These are phyloP conservation scores for Notarius quadriscutis DNA, from an alignment of 2,113 vertebrate species.

Conservation along the genomic window DNA sequence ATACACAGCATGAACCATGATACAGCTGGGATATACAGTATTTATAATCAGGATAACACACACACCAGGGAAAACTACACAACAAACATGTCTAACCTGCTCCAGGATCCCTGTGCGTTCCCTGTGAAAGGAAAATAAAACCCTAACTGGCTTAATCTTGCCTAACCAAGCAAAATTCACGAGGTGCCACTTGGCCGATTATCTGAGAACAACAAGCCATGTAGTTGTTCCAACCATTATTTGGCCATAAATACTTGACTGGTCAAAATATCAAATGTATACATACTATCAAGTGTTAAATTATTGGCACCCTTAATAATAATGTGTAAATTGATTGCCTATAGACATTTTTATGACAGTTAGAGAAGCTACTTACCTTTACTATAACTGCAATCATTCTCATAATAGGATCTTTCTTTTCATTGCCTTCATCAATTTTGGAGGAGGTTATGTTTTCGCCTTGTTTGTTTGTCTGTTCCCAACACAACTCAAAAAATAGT, in stretches of 20 bases:
- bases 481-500: too few relatives aligned
- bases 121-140: not conserved
- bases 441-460: too few relatives aligned
- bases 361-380: not conserved
- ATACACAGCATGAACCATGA: not conserved
- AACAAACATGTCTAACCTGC: slow-evolving; percentile 20
- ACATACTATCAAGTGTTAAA: not conserved
- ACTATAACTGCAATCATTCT: not conserved
- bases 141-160: not conserved
- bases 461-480: too few relatives aligned
- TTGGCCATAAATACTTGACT: not conserved
- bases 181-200: not conserved
- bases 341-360: not conserved
- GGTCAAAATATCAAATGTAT: not conserved
- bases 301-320: not conserved
- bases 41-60: slow-evolving; percentile 19
- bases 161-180: not conserved
- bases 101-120: slow-evolving; percentile 10
- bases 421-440: too few relatives aligned
- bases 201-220: not conserved
- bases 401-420: not conserved
- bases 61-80: slow-evolving; percentile 14
- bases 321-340: not conserved
- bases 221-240: too few relatives aligned
- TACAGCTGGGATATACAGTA: slow-evolving; percentile 11